Conservation (phyloP, 2,888 invertebrate genomes). For the Agriotes lineatus region DNA sequence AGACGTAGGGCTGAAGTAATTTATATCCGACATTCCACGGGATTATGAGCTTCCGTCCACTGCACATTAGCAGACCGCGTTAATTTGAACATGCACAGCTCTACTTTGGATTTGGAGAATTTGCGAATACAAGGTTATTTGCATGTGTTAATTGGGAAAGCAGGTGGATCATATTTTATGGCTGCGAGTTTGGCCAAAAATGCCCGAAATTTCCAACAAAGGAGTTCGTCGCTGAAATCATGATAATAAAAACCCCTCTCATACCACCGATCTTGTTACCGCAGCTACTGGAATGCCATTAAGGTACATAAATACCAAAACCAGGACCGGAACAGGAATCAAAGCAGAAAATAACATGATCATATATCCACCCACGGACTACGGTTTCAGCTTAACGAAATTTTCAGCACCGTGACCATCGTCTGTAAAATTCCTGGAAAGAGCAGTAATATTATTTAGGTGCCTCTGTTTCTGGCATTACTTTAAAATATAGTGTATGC, state of each 20-base stretch:
- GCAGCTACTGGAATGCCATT: too few species aligned
- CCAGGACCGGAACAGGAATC: too few species aligned
- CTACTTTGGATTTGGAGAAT: conserved; percentile 24
- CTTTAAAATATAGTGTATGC: too few species aligned
- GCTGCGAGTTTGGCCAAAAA: neutral
- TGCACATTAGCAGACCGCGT: conserved; percentile 28
- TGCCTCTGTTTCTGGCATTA: too few species aligned
- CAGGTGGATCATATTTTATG: conserved; percentile 1
- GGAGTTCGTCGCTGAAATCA: neutral
- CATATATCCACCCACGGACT: too few species aligned
- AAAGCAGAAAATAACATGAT: too few species aligned
- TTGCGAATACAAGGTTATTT: conserved; percentile 13
- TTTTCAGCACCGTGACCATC: too few species aligned
- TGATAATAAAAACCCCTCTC: neutral
- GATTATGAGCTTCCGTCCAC: conserved; percentile 35
- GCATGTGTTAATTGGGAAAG: conserved; percentile 18
- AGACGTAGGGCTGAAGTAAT: conserved; percentile 28
- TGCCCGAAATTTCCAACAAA: neutral
- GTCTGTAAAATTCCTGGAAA: too few species aligned
- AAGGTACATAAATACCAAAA: too few species aligned
- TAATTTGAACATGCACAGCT: conserved; percentile 27
- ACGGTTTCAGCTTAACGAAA: too few species aligned
- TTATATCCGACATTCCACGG: conserved; percentile 34
- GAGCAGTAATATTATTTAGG: too few species aligned
- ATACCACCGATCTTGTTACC: too few species aligned